Evolutionary conservation across 2,888 invertebrate species (phyloP).

Genomic region (Nezara viridula): DNA sequence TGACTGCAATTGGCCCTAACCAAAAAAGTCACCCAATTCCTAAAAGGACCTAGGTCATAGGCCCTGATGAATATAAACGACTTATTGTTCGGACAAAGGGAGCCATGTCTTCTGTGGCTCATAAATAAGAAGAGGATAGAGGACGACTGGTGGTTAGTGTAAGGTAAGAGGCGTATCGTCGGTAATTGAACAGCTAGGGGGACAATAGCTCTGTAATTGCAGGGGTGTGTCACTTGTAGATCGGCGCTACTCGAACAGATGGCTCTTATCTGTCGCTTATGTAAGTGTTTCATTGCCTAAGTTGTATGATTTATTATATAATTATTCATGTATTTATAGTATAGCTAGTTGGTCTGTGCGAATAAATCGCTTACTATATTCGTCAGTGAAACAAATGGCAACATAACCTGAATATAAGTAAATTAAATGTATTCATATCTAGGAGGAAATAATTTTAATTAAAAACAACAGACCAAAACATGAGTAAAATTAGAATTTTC

Average conservation of each 20-base stretch:
- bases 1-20: not conserved
- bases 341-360: too few relatives aligned
- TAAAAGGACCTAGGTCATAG: not conserved
- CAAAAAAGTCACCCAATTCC: not conserved
- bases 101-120: not conserved
- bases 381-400: too few relatives aligned
- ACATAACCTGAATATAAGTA: too few relatives aligned
- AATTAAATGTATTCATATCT: too few relatives aligned
- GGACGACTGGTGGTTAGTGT: not conserved
- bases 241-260: not conserved
- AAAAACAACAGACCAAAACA: too few relatives aligned
- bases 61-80: conserved; percentile 9
- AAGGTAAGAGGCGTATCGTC: not conserved
- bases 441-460: too few relatives aligned
- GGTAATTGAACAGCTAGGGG: not conserved
- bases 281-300: not conserved
- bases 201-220: not conserved
- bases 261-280: not conserved
- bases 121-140: not conserved
- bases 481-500: too few relatives aligned
- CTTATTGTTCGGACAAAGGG: not conserved
- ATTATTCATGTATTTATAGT: too few relatives aligned
- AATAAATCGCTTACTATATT: too few relatives aligned
- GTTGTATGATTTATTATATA: not conserved
- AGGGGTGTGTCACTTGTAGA: not conserved